A percentile compares a stretch with the other conserved stretches of the same genome.
These are phyloP conservation scores for Tadarida brasiliensis DNA, from an alignment of 2,797 vertebrate genomes.

Conservation along the genomic window DNA sequence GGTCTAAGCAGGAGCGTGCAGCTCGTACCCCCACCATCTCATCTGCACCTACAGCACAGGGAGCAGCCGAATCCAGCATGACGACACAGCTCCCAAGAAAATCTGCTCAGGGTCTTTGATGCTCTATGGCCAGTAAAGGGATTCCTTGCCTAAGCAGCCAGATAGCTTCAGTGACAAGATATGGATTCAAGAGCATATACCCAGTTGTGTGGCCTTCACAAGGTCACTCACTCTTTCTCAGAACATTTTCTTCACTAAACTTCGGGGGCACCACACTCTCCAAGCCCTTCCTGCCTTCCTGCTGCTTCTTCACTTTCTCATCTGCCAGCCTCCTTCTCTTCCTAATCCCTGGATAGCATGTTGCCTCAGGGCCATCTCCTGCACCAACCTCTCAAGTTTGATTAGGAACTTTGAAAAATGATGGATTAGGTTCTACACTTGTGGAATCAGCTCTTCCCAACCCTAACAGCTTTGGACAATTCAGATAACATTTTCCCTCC, in stretches of 20 bases:
- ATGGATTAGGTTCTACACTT: background rate
- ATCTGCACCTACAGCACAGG: background rate
- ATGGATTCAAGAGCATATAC: background rate
- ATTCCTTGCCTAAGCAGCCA: background rate
- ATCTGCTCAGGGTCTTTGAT: background rate
- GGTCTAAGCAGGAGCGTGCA: background rate
- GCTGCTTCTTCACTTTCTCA: background rate
- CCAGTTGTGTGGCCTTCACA: background rate
- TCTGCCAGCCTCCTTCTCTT: background rate
- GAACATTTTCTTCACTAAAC: background rate
- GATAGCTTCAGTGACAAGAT: background rate
- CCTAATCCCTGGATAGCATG: background rate
- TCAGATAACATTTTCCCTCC: background rate
- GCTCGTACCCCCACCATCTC: background rate
- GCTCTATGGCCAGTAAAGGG: background rate
- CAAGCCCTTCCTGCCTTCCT: background rate
- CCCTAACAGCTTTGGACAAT: background rate
- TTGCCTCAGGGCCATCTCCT: background rate
- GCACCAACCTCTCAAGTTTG: background rate
- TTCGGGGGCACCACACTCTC: background rate
- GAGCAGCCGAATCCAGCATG: background rate
- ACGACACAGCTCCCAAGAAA: background rate
- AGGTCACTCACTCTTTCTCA: background rate
- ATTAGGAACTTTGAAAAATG: constrained; percentile 5
- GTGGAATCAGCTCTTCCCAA: background rate